Conservation (phyloP, 2,113 vertebrate genomes). For the Alaudala cheleensis region DNA sequence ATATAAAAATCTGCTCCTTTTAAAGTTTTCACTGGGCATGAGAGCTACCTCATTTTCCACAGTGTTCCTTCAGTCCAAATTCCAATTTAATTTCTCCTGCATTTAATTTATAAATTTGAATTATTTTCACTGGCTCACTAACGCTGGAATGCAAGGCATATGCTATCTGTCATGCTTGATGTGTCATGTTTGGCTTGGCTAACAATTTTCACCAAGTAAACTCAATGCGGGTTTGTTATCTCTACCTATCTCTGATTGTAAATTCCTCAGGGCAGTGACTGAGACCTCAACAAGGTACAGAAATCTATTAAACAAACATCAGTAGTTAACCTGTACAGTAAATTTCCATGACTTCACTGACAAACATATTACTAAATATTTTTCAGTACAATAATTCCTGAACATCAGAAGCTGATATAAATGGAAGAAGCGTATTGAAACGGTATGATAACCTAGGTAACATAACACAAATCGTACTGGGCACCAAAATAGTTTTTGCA, state of each 20-base stretch:
- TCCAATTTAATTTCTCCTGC: background rate
- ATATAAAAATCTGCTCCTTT: background rate
- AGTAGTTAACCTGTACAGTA: background rate
- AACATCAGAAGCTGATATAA: background rate
- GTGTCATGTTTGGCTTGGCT: background rate
- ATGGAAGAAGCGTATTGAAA: background rate
- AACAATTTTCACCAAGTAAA: background rate
- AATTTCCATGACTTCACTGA: slow-evolving; percentile 38
- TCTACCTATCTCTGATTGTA: background rate
- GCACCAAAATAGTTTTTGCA: background rate
- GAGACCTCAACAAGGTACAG: slow-evolving; percentile 13
- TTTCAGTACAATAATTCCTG: background rate
- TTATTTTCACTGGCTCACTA: background rate
- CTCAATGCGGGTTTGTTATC: background rate
- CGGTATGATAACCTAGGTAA: background rate
- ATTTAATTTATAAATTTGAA: background rate
- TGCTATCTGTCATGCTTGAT: background rate
- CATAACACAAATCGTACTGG: background rate
- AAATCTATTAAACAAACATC: slow-evolving; percentile 5
- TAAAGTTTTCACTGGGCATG: background rate
- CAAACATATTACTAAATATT: background rate
- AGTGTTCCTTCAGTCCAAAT: background rate
- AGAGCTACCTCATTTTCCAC: background rate
- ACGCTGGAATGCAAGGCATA: background rate
- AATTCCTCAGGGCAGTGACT: slow-evolving; percentile 27